Conservation (phyloP, 2,113 vertebrate species). For the Aldabrachelys gigantea region DNA sequence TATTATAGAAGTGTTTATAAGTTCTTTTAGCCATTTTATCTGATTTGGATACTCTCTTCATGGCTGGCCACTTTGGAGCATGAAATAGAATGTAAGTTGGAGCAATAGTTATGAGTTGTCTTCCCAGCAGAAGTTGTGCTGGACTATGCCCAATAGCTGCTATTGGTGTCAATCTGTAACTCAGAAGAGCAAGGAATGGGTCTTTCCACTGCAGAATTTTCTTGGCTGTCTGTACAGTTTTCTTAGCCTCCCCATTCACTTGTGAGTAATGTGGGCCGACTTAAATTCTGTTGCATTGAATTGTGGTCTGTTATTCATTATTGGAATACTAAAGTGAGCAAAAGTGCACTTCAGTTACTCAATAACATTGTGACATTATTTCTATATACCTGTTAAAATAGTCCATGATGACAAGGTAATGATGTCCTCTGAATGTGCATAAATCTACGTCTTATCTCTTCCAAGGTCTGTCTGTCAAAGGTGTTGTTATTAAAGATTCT, state of each 20-base stretch:
- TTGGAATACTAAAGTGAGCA: not conserved
- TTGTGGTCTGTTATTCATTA: not conserved
- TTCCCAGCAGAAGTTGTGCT: not conserved
- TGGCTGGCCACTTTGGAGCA: not conserved
- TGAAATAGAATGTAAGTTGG: not conserved
- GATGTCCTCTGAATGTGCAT: not conserved
- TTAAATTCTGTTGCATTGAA: not conserved
- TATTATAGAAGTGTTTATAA: not conserved
- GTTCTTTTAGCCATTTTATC: not conserved
- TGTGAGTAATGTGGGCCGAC: not conserved
- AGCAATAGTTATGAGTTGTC: not conserved
- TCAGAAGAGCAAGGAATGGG: not conserved
- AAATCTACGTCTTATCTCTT: not conserved
- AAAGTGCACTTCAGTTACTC: not conserved
- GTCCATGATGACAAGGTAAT: not conserved
- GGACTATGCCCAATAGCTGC: not conserved
- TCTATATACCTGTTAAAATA: not conserved
- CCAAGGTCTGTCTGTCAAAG: not conserved
- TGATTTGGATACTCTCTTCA: not conserved
- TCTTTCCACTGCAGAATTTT: not conserved
- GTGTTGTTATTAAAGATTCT: too few species aligned
- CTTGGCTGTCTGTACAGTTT: not conserved
- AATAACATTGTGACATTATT: not conserved
- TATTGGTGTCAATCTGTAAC: too few species aligned
- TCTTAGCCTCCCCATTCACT: not conserved